Percentiles rank a stretch among this genome's conserved stretches.
Evolutionary conservation across 2,797 vertebrate species (phyloP).

Genomic region (Phataginus tricuspis): DNA sequence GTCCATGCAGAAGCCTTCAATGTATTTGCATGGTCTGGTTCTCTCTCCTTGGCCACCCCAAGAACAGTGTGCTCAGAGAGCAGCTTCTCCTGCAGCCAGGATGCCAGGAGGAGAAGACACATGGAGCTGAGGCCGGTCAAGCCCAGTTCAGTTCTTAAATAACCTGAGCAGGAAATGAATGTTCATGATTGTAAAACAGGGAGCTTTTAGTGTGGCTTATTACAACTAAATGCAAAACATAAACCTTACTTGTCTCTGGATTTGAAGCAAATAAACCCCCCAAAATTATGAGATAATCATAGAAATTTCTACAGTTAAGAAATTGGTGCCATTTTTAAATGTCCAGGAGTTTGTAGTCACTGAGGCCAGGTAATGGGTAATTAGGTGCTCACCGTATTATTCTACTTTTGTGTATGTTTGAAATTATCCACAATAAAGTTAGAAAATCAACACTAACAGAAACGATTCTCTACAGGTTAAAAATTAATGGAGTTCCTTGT

Average conservation of each 20-base stretch:
- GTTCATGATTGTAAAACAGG: background rate
- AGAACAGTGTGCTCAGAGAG: background rate
- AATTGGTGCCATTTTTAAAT: background rate
- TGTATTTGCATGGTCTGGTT: background rate
- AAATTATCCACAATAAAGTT: background rate
- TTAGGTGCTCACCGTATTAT: background rate
- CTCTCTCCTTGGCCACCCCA: fast-evolving
- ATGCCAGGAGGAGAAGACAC: background rate
- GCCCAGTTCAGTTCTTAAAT: background rate
- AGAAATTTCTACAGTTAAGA: background rate
- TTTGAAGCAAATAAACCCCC: background rate
- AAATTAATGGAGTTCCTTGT: conserved; percentile 26
- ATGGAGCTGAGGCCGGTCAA: background rate
- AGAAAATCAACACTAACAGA: conserved; percentile 9
- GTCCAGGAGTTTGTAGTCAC: background rate
- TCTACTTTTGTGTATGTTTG: conserved; percentile 2
- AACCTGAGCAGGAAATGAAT: background rate
- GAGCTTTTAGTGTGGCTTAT: background rate
- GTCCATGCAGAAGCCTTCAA: background rate
- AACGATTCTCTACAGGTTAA: background rate
- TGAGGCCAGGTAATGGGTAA: background rate
- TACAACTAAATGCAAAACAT: background rate
- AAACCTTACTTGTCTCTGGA: background rate
- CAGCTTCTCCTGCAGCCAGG: background rate
- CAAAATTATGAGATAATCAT: background rate